These are phyloP conservation scores for Poecilus cupreus DNA, from an alignment of 2,888 invertebrate species.

Conservation along the genomic window DNA sequence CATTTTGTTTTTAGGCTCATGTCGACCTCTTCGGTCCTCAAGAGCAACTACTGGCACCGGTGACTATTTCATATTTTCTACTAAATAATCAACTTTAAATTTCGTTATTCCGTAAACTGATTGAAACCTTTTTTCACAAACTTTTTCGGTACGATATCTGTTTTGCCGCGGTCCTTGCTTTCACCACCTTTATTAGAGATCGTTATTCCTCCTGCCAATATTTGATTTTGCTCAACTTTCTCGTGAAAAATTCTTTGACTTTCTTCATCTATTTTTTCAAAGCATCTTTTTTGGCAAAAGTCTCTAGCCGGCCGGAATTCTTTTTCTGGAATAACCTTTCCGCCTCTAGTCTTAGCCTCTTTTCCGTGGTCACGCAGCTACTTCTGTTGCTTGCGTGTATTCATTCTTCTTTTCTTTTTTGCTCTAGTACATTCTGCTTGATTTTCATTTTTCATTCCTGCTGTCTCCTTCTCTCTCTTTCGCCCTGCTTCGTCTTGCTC, in stretches of 20 bases:
- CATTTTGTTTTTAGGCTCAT: conserved; percentile 60
- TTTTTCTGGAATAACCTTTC: conserved; percentile 18
- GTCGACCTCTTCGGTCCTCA: conserved; percentile 56
- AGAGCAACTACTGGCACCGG: neutral
- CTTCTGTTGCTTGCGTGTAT: conserved; percentile 21
- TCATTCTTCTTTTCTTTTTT: conserved; percentile 4
- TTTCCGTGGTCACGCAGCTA: conserved; percentile 18
- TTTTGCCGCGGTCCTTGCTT: conserved; percentile 5
- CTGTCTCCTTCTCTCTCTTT: conserved; percentile 20
- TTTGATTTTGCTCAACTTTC: conserved; percentile 29
- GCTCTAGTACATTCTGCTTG: neutral
- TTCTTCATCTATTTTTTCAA: conserved; percentile 28
- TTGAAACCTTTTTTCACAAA: neutral
- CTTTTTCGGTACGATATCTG: neutral
- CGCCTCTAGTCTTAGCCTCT: conserved; percentile 12
- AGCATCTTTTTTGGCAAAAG: conserved; percentile 41
- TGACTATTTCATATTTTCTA: neutral
- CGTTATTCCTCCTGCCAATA: conserved; percentile 3
- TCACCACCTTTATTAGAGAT: conserved; percentile 10
- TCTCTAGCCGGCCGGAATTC: neutral
- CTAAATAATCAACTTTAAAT: neutral
- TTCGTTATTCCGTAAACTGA: neutral
- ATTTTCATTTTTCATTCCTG: conserved; percentile 12
- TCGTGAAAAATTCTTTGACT: conserved; percentile 12
- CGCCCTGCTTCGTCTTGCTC: conserved; percentile 19